phyloP scores from a whole-genome alignment of 2,888 invertebrate genomes.

The Carterocephalus palaemon region DNA sequence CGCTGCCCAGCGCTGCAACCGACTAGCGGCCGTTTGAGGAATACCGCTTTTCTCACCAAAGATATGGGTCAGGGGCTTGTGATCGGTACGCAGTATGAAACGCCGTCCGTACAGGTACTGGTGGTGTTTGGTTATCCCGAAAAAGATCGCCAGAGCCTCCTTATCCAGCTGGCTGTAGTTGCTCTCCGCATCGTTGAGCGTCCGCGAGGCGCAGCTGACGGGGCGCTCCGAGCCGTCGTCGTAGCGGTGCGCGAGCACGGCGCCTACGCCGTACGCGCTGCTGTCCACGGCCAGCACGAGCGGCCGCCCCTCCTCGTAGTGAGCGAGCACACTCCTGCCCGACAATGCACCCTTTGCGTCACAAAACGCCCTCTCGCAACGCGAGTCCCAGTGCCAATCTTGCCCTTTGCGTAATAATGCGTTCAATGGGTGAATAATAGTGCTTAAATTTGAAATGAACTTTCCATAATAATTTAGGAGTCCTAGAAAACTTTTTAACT shows the following conservation, averaged over 20 bases:
- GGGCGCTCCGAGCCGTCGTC: slow-evolving; percentile 32
- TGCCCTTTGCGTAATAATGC: slow-evolving; percentile 24
- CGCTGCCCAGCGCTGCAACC: slow-evolving; percentile 40
- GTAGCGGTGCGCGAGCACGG: slow-evolving; percentile 33
- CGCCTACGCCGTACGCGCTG: slow-evolving; percentile 31
- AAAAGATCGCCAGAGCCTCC: slow-evolving; percentile 35
- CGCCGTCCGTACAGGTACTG: slow-evolving; percentile 35
- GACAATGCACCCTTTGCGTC: slow-evolving; percentile 22
- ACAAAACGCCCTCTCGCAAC: slow-evolving; percentile 22
- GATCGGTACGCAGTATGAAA: slow-evolving; percentile 46
- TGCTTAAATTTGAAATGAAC: slow-evolving; percentile 29
- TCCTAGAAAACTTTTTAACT: slow-evolving; percentile 30
- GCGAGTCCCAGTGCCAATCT: slow-evolving; percentile 1
- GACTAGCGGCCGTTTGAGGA: slow-evolving; percentile 38
- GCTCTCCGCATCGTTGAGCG: slow-evolving; percentile 32
- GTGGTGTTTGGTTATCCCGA: slow-evolving; percentile 32
- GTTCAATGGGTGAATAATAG: slow-evolving; percentile 27
- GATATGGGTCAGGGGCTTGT: slow-evolving; percentile 48
- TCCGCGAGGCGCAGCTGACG: slow-evolving; percentile 33
- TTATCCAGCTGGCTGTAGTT: slow-evolving; percentile 36
- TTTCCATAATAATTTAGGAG: slow-evolving; percentile 31
- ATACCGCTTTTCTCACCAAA: slow-evolving; percentile 33
- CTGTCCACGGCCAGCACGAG: slow-evolving; percentile 17
- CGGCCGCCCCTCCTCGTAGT: slow-evolving; percentile 24
- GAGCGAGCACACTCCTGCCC: slow-evolving; percentile 17